These are phyloP conservation scores for Trypoxylus dichotomus DNA, from an alignment of 1,140 invertebrate genomes.

Conservation along the genomic window DNA sequence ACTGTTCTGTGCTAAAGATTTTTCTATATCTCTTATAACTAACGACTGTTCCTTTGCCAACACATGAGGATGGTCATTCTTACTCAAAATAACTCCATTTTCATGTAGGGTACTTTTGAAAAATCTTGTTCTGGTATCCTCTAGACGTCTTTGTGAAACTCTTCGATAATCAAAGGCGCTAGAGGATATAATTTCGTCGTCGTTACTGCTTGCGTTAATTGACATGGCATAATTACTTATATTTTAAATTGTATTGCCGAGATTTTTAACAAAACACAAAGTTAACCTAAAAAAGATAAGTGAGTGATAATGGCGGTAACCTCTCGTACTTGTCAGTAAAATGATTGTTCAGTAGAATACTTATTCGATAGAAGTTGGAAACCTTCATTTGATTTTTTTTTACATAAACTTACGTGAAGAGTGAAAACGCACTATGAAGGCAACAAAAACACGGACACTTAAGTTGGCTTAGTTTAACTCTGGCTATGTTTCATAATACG, in stretches of 20 bases:
- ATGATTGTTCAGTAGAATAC: no score
- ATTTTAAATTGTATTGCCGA: background rate
- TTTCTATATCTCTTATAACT: slow-evolving; percentile 44
- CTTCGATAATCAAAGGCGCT: background rate
- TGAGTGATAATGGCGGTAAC: no score
- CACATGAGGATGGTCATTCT: slow-evolving; percentile 37
- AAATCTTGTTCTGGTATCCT: background rate
- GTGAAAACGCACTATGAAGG: no score
- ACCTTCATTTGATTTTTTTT: no score
- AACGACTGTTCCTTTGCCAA: slow-evolving; percentile 47
- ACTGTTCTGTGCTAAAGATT: slow-evolving; percentile 40
- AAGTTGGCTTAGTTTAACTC: no score
- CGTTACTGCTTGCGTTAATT: background rate
- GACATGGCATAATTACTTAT: background rate
- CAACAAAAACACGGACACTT: no score
- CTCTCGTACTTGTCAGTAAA: no score
- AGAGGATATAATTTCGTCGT: background rate
- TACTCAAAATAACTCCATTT: background rate
- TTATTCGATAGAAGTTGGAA: no score
- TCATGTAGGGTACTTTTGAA: background rate
- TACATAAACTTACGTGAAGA: no score
- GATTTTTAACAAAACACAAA: no score
- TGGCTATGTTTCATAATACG: no score
- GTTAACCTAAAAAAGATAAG: no score
- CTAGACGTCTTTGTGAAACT: background rate